Evolutionary conservation across 2,888 invertebrate genomes (phyloP).

Genomic region (Nomada fabriciana): DNA sequence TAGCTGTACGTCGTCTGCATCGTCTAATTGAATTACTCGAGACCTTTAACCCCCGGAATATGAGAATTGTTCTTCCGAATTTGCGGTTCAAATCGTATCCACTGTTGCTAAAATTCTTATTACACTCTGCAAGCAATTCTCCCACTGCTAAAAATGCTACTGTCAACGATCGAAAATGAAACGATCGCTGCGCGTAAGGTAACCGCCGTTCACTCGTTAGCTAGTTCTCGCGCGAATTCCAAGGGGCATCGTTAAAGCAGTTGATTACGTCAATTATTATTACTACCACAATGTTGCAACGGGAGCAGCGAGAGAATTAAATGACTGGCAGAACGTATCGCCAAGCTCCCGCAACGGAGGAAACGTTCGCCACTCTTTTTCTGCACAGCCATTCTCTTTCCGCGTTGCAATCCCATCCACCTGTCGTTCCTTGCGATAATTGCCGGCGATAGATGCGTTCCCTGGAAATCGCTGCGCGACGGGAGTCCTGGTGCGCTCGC

Average conservation of each 20-base stretch:
- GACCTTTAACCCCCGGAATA: no score
- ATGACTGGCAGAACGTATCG: constrained; percentile 58
- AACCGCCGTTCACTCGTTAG: no score
- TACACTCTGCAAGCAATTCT: no score
- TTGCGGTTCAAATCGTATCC: no score
- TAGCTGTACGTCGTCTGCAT: no score
- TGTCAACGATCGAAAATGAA: no score
- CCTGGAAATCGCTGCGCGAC: constrained; percentile 44
- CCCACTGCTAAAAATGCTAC: no score
- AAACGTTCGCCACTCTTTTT: constrained; percentile 21
- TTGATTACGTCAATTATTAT: constrained; percentile 60
- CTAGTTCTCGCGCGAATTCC: constrained; percentile 44
- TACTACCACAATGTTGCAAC: no score
- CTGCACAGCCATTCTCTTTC: constrained; percentile 28
- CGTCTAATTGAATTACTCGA: no score
- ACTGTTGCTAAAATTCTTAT: no score
- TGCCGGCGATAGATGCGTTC: constrained; percentile 51
- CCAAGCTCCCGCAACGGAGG: constrained; percentile 56
- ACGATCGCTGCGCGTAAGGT: no score
- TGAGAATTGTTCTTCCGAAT: no score
- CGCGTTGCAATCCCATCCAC: constrained; percentile 63
- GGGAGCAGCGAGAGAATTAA: constrained; percentile 42
- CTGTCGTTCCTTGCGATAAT: constrained; percentile 63
- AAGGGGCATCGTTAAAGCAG: constrained; percentile 43
- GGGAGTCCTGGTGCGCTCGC: constrained; percentile 15